Conservation (phyloP, 2,113 vertebrate species). For the Platycercus adscitus region DNA sequence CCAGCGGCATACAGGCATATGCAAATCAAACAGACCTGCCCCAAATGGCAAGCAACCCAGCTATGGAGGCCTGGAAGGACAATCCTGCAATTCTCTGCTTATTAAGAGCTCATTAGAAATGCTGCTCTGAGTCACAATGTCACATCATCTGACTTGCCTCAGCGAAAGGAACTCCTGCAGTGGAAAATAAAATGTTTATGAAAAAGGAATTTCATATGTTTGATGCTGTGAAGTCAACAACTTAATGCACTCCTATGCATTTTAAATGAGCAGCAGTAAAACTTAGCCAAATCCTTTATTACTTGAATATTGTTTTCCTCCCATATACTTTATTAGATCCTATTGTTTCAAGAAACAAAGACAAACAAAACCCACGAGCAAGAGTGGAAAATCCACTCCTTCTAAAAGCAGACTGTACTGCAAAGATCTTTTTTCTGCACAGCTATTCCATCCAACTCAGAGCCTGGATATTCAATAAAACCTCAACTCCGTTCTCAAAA, state of each 20-base stretch:
- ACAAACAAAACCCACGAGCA: not conserved
- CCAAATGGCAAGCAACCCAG: not conserved
- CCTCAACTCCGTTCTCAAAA: slow-evolving; percentile 28
- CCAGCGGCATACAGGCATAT: not conserved
- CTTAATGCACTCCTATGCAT: not conserved
- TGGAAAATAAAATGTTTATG: not conserved
- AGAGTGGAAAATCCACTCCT: not conserved
- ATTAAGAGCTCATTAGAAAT: not conserved
- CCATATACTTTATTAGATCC: not conserved
- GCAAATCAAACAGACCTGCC: not conserved
- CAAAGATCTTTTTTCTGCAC: not conserved
- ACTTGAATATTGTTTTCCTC: not conserved
- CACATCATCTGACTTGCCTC: not conserved
- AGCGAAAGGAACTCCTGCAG: not conserved
- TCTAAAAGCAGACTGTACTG: not conserved
- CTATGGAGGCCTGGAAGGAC: not conserved
- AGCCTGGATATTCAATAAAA: slow-evolving; percentile 37
- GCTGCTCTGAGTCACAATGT: not conserved
- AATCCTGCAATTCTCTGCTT: not conserved
- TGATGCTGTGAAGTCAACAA: not conserved
- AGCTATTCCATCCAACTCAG: not conserved
- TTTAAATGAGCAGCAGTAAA: not conserved
- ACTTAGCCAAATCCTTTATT: not conserved
- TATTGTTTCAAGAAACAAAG: not conserved
- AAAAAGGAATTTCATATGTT: not conserved